These are phyloP conservation scores for Peromyscus aztecus DNA, from an alignment of 2,797 vertebrate species.

Conservation along the genomic window DNA sequence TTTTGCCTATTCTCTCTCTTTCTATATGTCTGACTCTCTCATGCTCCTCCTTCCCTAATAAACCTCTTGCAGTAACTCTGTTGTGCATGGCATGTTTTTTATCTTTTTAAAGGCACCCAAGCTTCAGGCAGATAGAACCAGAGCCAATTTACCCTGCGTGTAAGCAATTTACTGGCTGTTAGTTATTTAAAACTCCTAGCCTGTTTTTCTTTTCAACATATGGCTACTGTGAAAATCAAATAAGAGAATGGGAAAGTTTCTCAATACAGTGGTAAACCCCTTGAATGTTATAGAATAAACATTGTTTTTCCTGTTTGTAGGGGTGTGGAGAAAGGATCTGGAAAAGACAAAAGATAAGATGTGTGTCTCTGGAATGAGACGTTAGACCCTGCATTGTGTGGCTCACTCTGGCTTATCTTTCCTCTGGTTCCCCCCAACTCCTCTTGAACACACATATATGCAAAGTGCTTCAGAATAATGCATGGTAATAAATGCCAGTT, in stretches of 20 bases:
- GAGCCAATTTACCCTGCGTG: background rate
- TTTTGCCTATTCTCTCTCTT: background rate
- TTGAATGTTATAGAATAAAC: background rate
- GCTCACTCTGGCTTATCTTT: background rate
- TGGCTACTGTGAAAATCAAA: background rate
- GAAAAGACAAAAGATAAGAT: background rate
- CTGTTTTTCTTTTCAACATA: background rate
- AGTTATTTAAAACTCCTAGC: background rate
- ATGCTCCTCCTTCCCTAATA: background rate
- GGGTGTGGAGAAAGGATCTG: background rate
- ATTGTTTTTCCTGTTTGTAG: background rate
- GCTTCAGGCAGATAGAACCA: slow-evolving; percentile 22
- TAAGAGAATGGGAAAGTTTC: background rate
- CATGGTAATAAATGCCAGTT: background rate
- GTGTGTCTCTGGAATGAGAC: background rate
- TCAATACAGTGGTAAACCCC: background rate
- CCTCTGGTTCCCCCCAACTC: background rate
- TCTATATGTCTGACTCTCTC: background rate
- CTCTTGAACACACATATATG: background rate
- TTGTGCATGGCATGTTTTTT: background rate
- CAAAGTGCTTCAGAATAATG: background rate
- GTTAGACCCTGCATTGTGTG: background rate
- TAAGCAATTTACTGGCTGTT: background rate
- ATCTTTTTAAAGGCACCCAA: background rate
- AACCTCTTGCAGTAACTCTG: background rate